These are phyloP conservation scores for Aspidiotus rigidus DNA, from an alignment of 2,888 invertebrate genomes.

Conservation along the genomic window DNA sequence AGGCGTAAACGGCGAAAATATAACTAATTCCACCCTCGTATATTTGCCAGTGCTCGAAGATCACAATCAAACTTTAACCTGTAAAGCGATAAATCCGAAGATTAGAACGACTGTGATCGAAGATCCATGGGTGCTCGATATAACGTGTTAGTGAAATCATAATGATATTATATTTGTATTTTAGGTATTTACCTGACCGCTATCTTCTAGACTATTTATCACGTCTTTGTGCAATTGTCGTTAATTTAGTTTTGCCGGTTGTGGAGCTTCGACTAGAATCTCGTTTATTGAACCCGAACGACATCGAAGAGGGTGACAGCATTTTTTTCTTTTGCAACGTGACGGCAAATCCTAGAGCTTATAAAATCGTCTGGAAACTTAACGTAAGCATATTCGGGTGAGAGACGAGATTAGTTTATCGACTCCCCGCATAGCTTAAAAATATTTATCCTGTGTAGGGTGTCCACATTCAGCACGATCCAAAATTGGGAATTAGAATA, in stretches of 20 bases:
- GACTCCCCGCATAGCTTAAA: no score
- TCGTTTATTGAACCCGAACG: slow-evolving; percentile 56
- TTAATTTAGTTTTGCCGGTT: slow-evolving; percentile 12
- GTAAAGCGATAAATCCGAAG: slow-evolving; percentile 68
- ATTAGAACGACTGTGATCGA: slow-evolving; percentile 65
- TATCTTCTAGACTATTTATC: slow-evolving; percentile 1
- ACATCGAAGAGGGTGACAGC: slow-evolving; percentile 71
- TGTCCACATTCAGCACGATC: slow-evolving; percentile 74
- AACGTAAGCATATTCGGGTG: slow-evolving; percentile 54
- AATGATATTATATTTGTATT: background rate
- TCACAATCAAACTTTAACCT: slow-evolving; percentile 67
- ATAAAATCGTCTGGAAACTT: slow-evolving; percentile 72
- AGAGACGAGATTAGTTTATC: no score
- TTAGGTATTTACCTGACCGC: background rate
- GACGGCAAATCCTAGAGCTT: slow-evolving; percentile 64
- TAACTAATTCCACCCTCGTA: slow-evolving; percentile 64
- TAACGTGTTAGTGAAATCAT: slow-evolving; percentile 67
- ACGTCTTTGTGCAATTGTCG: background rate
- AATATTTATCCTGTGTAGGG: slow-evolving; percentile 50
- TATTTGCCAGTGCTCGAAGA: slow-evolving; percentile 68
- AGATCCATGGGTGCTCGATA: slow-evolving; percentile 69
- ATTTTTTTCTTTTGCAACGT: slow-evolving; percentile 73
- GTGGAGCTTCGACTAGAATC: slow-evolving; percentile 2
- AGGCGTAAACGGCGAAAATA: slow-evolving; percentile 50
- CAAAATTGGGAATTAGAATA: slow-evolving; percentile 73